Conservation (phyloP, 2,113 vertebrate species). For the Ailuropoda melanoleuca region DNA sequence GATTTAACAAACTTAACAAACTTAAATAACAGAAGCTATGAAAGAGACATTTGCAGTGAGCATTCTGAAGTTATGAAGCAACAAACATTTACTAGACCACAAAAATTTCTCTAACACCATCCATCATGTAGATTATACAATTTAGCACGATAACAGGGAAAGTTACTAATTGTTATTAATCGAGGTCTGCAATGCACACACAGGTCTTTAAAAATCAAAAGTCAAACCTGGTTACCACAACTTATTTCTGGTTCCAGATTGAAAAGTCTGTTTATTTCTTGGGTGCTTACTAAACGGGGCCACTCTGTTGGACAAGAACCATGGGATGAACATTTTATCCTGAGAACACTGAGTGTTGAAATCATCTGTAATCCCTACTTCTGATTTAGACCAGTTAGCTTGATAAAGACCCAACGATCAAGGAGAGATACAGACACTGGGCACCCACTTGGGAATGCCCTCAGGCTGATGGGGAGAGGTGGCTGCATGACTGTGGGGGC, state of each 20-base stretch:
- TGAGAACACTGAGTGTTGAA: neutral
- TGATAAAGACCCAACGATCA: neutral
- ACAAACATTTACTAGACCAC: constrained; percentile 23
- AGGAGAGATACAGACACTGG: neutral
- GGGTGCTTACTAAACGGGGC: constrained; percentile 24
- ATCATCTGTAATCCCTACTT: neutral
- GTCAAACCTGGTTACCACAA: constrained; percentile 25
- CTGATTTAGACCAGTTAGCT: neutral
- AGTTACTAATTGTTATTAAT: constrained; percentile 31
- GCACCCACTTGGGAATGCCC: neutral
- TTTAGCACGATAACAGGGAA: neutral
- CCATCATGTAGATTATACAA: neutral
- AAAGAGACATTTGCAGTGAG: constrained; percentile 44
- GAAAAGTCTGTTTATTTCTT: constrained; percentile 53
- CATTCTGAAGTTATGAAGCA: constrained; percentile 33
- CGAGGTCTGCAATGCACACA: neutral
- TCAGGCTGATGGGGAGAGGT: neutral
- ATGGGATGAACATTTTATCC: neutral
- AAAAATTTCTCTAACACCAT: neutral
- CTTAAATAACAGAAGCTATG: constrained; percentile 39
- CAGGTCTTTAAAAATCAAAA: constrained; percentile 35
- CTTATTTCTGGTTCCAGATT: constrained; percentile 42
- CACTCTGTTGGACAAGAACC: neutral
- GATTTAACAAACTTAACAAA: constrained; percentile 57
- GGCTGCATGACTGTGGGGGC: neutral